Evolutionary conservation across 2,797 vertebrate species (phyloP).

Genomic region (Falco concolor): DNA sequence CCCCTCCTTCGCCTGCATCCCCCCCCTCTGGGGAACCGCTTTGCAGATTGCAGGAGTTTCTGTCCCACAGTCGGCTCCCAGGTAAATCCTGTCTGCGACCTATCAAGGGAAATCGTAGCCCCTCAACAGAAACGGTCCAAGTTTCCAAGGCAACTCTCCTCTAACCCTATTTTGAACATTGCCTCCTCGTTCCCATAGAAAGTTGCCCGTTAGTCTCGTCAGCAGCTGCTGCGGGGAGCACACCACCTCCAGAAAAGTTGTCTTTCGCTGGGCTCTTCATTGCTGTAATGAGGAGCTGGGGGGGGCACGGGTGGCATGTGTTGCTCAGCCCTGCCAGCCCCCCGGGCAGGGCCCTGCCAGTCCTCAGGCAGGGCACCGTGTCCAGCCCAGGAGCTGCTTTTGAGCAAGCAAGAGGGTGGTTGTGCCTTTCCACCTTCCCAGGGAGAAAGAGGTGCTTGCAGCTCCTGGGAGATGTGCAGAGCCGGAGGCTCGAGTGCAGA

Average conservation of each 20-base stretch:
- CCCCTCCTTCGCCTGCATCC: neutral
- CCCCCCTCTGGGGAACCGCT: neutral
- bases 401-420: neutral
- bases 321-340: neutral
- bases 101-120: neutral
- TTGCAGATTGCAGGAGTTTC: neutral
- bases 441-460: neutral
- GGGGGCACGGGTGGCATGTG: neutral
- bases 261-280: neutral
- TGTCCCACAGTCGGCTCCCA: neutral
- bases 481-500: neutral
- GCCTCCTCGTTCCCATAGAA: constrained; percentile 29
- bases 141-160: constrained; percentile 50
- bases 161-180: neutral
- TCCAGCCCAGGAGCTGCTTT: neutral
- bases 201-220: constrained; percentile 4
- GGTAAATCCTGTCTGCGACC: constrained; percentile 34
- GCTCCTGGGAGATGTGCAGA: neutral
- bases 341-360: neutral
- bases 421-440: neutral
- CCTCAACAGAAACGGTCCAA: neutral
- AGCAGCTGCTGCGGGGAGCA: constrained; percentile 40
- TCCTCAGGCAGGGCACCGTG: fast-evolving
- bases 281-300: neutral
- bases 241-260: neutral